A percentile compares a stretch with the other conserved stretches of the same genome.
Conservation (phyloP, 2,888 invertebrate genomes). For the Hydroisotoma schaefferi region DNA sequence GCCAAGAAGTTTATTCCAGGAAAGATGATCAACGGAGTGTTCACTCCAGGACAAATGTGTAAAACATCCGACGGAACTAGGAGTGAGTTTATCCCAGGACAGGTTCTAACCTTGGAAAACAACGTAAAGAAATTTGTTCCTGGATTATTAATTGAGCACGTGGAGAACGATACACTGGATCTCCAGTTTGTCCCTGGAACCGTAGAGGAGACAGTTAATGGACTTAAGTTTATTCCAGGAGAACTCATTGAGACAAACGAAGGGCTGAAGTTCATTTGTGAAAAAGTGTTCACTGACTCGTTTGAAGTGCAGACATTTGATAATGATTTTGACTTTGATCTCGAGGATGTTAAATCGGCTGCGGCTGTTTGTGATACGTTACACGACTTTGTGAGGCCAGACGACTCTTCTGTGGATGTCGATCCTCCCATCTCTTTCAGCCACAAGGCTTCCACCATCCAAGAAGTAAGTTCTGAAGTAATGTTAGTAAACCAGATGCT, state of each 20-base stretch:
- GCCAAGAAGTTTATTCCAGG: constrained; percentile 14
- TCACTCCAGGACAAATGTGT: constrained; percentile 74
- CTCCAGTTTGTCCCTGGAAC: constrained; percentile 50
- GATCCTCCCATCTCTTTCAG: background rate
- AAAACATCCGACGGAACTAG: constrained; percentile 63
- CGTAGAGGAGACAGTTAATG: constrained; percentile 22
- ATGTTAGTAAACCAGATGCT: background rate
- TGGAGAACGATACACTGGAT: constrained; percentile 60
- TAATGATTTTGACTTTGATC: constrained; percentile 17
- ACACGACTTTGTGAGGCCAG: constrained; percentile 6
- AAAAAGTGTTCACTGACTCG: constrained; percentile 19
- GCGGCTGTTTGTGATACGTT: constrained; percentile 14
- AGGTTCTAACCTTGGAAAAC: constrained; percentile 69
- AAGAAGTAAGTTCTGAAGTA: background rate
- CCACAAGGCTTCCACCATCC: background rate
- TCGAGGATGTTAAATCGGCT: constrained; percentile 22
- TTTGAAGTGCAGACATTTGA: constrained; percentile 35
- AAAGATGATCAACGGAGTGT: constrained; percentile 49
- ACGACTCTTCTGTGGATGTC: background rate
- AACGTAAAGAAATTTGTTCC: constrained; percentile 67
- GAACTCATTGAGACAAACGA: constrained; percentile 40
- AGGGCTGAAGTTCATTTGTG: constrained; percentile 30
- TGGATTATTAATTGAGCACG: constrained; percentile 55
- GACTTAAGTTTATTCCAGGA: constrained; percentile 33
- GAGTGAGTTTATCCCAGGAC: constrained; percentile 70